These are phyloP conservation scores for Macrobrachium rosenbergii DNA, from an alignment of 1,140 invertebrate species.

Conservation along the genomic window DNA sequence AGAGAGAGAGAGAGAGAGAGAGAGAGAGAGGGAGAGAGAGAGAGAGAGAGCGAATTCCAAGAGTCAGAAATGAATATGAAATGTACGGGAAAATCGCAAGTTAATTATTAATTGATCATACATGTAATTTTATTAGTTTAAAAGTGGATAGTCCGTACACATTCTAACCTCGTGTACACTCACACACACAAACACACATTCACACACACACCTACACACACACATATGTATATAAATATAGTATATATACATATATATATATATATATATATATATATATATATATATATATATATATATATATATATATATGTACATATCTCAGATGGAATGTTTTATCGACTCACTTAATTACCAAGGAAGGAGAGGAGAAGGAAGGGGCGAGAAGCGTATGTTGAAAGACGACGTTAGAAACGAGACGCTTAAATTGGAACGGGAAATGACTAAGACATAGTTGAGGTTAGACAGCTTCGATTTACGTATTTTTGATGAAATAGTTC, in stretches of 20 bases:
- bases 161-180: background rate
- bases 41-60: too few relatives aligned
- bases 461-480: too few relatives aligned
- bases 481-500: too few relatives aligned
- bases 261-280: background rate
- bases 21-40: conserved; percentile 22
- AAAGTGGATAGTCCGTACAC: background rate
- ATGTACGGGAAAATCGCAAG: background rate
- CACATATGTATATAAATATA: background rate
- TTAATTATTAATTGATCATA: too few relatives aligned
- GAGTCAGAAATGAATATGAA: background rate
- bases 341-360: background rate
- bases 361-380: background rate
- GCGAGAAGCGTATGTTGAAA: background rate
- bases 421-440: background rate
- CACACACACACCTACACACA: background rate
- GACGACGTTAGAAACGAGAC: background rate
- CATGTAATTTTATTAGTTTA: too few relatives aligned
- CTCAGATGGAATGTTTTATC: background rate
- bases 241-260: background rate
- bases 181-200: too few relatives aligned
- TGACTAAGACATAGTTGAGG: background rate
- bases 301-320: background rate
- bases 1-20: conserved; percentile 18
- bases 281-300: background rate